Evolutionary conservation across 2,888 invertebrate genomes (phyloP), one percentile per base, ranked within the genome.

Genomic region (Scelioninae gen. 2): DNA sequence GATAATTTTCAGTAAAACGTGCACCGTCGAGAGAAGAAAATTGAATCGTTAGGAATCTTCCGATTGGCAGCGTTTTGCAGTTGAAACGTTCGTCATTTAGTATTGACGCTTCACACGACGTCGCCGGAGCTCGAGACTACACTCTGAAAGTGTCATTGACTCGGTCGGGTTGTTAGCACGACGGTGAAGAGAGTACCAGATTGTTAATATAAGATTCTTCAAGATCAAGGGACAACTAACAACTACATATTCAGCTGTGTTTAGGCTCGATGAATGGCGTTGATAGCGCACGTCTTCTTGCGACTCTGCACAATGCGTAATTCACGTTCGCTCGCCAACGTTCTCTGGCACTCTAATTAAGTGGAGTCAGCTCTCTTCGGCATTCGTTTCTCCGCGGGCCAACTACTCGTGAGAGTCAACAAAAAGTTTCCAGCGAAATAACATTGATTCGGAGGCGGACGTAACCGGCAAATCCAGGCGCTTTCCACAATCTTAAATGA

Each of bases 231-330:
- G 65, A 64, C 41, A 71, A 55, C 61, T 61, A 71, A 65, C 76
- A 58, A 74, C 68, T 74, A 73, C 74, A 75, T 78, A 77, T 73
- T 76, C 76, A 75, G 70, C 43, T 75, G 69, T 76, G 76, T 73
- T 77, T 78, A 75, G 74, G 53, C 77, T 65, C 71, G 77, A 78
- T 81, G 81, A 82, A 76, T 80, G 76, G 76, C 74, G 78, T 71
- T 70, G 83, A 82, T 83, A 83, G 81, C 79, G 81, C 81, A 82
- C 82, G 82, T 81, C 78, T 76, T 74, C 71, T 78, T 68, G 73
- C 74, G 77, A 77, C 77, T 75, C 73, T 76, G 69, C 31, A 73
- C 76, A 76, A 74, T 72, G 52, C 67, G 37, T 70, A 64, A 65
- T 58, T 60, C 73, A 69, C 58, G 55, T 57, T 58, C 39, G 64